These are phyloP conservation scores for Fundulus diaphanus DNA, from an alignment of 2,797 vertebrate species.

Conservation along the genomic window DNA sequence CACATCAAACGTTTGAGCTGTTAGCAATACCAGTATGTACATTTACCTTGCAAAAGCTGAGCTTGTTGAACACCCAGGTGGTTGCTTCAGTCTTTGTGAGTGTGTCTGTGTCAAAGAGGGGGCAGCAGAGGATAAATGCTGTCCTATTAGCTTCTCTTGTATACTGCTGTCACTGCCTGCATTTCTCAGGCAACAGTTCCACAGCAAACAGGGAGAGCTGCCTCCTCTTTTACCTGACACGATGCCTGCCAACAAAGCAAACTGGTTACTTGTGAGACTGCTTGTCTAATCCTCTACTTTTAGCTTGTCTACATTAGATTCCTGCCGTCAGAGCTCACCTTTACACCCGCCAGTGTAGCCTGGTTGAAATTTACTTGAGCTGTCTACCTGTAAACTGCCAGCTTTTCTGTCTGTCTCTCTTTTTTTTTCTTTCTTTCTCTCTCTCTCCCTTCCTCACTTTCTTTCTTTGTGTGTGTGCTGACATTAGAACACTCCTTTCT, in stretches of 20 bases:
- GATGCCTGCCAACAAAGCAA: conserved; percentile 29
- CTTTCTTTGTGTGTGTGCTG: conserved; percentile 51
- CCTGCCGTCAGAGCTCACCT: conserved; percentile 30
- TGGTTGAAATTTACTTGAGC: conserved; percentile 45
- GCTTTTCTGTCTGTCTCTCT: conserved; percentile 42
- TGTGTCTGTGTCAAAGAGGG: conserved; percentile 26
- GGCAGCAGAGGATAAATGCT: conserved; percentile 45
- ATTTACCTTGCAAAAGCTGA: conserved; percentile 84
- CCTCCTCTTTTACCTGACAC: conserved; percentile 47
- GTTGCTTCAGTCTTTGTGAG: conserved; percentile 36
- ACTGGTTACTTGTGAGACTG: conserved; percentile 36
- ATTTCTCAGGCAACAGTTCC: conserved; percentile 25
- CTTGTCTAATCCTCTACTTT: conserved; percentile 22
- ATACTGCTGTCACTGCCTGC: conserved; percentile 20
- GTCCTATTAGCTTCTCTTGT: conserved; percentile 29
- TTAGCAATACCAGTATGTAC: conserved; percentile 29
- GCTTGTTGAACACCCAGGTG: conserved; percentile 61
- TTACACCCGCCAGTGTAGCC: conserved; percentile 35
- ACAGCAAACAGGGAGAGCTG: conserved; percentile 32
- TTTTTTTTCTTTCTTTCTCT: neutral
- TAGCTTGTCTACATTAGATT: conserved; percentile 47
- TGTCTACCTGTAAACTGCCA: conserved; percentile 38
- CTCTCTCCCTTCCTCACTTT: too few relatives aligned
- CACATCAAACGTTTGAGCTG: neutral
- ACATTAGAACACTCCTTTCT: conserved; percentile 85